phyloP scores from a whole-genome alignment of 2,888 invertebrate genomes.

The Lycia hirtaria region DNA sequence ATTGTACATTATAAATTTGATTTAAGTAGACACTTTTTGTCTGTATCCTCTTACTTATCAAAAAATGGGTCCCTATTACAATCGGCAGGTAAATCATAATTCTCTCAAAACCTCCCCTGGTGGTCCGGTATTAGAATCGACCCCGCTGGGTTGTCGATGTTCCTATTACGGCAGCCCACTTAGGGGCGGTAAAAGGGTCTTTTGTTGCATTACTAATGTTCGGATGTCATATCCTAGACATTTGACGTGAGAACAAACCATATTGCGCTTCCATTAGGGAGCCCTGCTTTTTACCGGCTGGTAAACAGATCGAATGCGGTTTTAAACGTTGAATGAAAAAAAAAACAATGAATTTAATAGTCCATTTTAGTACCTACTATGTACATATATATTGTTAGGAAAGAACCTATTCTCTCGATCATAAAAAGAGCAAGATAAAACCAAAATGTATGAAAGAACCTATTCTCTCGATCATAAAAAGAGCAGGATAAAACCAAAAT shows the following conservation, averaged over 20 bases:
- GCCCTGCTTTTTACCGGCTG: slow-evolving; percentile 30
- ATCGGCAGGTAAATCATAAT: slow-evolving; percentile 28
- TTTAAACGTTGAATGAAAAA: background rate
- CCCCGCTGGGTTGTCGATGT: slow-evolving; percentile 41
- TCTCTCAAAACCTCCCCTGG: slow-evolving; percentile 16
- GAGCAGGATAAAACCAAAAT: too few species aligned
- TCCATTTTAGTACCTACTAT: background rate
- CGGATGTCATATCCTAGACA: slow-evolving; percentile 73
- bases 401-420: too few species aligned
- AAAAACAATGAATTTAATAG: background rate
- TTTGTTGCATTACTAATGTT: slow-evolving; percentile 82
- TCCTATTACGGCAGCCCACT: slow-evolving; percentile 54
- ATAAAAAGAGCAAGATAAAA: too few species aligned
- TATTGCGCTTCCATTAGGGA: slow-evolving; percentile 54
- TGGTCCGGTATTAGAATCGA: slow-evolving; percentile 37
- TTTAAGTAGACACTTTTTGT: too few species aligned
- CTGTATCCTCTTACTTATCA: too few species aligned
- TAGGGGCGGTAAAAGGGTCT: slow-evolving; percentile 68
- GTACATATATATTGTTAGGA: too few species aligned
- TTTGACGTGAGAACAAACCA: slow-evolving; percentile 80
- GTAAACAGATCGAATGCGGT: slow-evolving; percentile 26
- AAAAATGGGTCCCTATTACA: too few species aligned
- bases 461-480: too few species aligned
- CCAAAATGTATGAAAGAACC: too few species aligned
- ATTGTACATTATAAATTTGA: too few species aligned